phyloP scores from a whole-genome alignment of 2,797 vertebrate species.

The Alfaro cultratus region DNA sequence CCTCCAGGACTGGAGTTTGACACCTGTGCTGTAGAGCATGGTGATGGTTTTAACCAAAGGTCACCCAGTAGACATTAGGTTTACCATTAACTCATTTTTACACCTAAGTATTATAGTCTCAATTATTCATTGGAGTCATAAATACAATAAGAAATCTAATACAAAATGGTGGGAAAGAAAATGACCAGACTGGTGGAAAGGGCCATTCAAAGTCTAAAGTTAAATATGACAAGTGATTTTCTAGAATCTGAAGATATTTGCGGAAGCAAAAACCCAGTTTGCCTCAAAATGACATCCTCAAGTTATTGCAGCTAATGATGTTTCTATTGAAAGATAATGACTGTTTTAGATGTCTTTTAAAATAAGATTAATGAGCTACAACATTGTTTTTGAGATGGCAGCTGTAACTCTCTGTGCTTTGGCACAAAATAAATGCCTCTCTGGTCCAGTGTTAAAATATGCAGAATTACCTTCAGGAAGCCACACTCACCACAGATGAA shows the following conservation, averaged over 20 bases:
- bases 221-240: not conserved
- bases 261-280: not conserved
- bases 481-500: conserved; percentile 32
- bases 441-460: conserved; percentile 27
- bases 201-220: not conserved
- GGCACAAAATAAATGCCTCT: conserved; percentile 17
- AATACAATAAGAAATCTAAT: not conserved
- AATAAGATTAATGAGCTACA: not conserved
- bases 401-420: not conserved
- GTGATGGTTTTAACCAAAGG: not conserved
- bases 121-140: not conserved
- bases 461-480: conserved; percentile 26
- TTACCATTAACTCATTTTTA: not conserved
- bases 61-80: not conserved
- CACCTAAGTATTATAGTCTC: not conserved
- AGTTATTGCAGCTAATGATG: no score
- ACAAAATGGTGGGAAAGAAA: not conserved
- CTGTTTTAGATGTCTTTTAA: not conserved
- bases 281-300: not conserved
- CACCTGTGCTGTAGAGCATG: no score
- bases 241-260: no score
- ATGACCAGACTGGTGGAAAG: not conserved
- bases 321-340: not conserved
- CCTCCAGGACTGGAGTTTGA: no score
- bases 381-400: not conserved